These are phyloP conservation scores for Netelia inedita DNA, from an alignment of 2,888 invertebrate genomes.

Conservation along the genomic window DNA sequence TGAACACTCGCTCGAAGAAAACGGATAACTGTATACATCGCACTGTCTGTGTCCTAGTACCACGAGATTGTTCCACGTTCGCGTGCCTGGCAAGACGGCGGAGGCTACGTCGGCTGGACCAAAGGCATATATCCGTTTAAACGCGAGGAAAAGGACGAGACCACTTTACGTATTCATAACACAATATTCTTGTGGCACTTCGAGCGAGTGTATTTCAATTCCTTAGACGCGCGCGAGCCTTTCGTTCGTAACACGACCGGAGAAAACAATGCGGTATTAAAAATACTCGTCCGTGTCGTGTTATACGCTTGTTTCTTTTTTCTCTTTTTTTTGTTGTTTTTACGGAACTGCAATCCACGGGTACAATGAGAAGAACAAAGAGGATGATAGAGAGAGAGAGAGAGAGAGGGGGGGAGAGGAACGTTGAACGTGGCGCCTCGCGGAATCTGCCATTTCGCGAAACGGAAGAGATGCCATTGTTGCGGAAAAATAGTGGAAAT, in stretches of 20 bases:
- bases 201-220: not conserved
- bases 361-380: not conserved
- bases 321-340: no score
- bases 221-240: not conserved
- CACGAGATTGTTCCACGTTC: not conserved
- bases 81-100: no score
- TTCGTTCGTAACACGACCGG: not conserved
- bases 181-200: not conserved
- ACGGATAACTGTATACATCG: not conserved
- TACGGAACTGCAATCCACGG: no score
- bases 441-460: conserved; percentile 25
- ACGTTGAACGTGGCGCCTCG: not conserved
- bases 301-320: not conserved
- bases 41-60: not conserved
- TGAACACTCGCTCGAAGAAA: conserved; percentile 46
- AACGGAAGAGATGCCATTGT: conserved; percentile 1
- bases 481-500: conserved; percentile 29
- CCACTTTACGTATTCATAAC: not conserved
- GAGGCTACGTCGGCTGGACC: no score
- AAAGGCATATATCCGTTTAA: not conserved
- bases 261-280: not conserved
- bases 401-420: not conserved
- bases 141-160: not conserved
- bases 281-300: not conserved
- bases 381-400: not conserved